Evolutionary conservation across 1,140 invertebrate species (phyloP), one percentile per base, ranked within the genome.

Genomic region (Drosophila kurseongensis): DNA sequence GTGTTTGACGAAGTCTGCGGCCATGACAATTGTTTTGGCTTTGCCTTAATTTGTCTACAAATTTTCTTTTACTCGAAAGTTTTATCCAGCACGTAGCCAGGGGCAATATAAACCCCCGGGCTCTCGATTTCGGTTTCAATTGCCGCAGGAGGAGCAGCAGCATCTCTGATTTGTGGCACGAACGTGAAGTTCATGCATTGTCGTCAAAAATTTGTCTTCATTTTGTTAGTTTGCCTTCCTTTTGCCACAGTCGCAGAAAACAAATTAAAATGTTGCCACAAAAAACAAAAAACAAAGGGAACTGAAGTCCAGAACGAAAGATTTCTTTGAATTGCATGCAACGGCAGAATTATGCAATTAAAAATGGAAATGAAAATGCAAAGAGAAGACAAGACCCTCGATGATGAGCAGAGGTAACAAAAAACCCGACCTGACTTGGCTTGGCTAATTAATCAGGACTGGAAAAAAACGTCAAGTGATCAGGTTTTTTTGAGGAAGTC

Each of bases 11-110:
- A 63, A 58, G 59, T 57, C 59, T 56, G 50, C 42, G 74, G 60
- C 54, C 62, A 65, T 68, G 63, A 77, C 67, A 73, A 76, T 83
- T 79, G 75, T 79, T 75, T 57, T 85, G 84, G 69, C 80, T 85
- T 77, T 89, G 83, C 79, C 83, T 88, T 88, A 88, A 88, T 88
- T 88, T 88, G 83, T 88, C 76, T 75, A 88, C 83, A 83, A 88
- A 88, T 88, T 89, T 88, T 72, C 71, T 79, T 69, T 62, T 50
- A 60, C 55, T 18, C 36, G 69, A 45, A 44, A 74, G 76, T 55
- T 74, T 68, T 66, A 12, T 57, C 40, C 54, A 60, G 59, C 78
- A 80, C 71, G 78, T 80, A 80, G 54, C 55, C 56, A 16, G 45
- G 13, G 55, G 47, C 18, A 41, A 35, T 36, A 47, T 41, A 67